These are phyloP conservation scores for Elachura formosa DNA, from an alignment of 2,113 vertebrate species.

Conservation along the genomic window DNA sequence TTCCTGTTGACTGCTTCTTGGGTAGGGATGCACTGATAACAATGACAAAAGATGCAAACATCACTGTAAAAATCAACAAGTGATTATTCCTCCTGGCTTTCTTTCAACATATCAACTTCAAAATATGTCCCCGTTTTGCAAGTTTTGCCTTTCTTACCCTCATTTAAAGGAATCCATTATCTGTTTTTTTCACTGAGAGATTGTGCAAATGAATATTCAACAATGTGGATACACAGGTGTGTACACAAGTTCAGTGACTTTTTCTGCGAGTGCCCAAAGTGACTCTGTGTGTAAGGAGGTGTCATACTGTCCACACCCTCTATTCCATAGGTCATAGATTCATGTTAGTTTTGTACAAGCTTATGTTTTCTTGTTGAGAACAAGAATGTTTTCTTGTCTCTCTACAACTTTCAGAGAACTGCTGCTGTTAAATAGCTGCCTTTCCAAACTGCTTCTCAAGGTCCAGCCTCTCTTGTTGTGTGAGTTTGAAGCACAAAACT, in stretches of 20 bases:
- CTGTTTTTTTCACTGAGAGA: background rate
- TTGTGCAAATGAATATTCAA: background rate
- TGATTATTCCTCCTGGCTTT: background rate
- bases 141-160: background rate
- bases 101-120: background rate
- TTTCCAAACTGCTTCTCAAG: background rate
- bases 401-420: background rate
- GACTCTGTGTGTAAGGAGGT: background rate
- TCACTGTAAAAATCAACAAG: background rate
- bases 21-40: background rate
- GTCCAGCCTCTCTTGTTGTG: background rate
- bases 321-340: background rate
- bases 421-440: background rate
- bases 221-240: background rate
- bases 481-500: background rate
- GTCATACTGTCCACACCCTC: accelerated
- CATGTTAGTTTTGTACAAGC: background rate
- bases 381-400: no score
- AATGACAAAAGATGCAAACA: background rate
- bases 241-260: background rate
- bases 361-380: background rate
- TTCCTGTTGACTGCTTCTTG: background rate
- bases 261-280: background rate
- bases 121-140: background rate
- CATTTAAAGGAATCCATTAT: background rate